Evolutionary conservation across 53 echinoderm and acorn worm species (phyloP).

Genomic region (Patiria pectinifera): DNA sequence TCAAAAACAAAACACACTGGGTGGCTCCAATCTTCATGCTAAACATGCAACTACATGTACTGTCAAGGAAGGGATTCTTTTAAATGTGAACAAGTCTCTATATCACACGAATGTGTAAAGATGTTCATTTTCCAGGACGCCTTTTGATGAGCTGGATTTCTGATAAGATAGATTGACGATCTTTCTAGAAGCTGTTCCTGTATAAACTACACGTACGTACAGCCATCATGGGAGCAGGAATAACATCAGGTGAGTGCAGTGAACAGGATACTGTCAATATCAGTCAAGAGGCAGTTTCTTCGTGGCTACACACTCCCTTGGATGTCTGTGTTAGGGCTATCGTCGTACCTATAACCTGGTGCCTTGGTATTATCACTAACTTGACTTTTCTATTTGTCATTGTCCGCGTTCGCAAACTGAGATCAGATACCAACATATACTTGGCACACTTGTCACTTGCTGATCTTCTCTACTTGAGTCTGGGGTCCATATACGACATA

Average conservation of each 20-base stretch:
- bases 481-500: neutral
- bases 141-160: too few relatives aligned
- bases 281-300: neutral
- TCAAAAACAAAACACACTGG: too few relatives aligned
- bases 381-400: slow-evolving; percentile 60
- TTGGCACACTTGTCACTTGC: slow-evolving; percentile 59
- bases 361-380: slow-evolving; percentile 56
- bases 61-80: too few relatives aligned
- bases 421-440: slow-evolving; percentile 69
- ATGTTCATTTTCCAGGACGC: too few relatives aligned
- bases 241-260: neutral
- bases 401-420: slow-evolving; percentile 59
- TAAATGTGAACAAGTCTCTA: too few relatives aligned
- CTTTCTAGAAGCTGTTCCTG: too few relatives aligned
- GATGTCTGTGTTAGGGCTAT: slow-evolving; percentile 45
- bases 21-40: too few relatives aligned
- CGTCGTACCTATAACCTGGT: slow-evolving; percentile 52
- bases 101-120: too few relatives aligned
- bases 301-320: neutral
- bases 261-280: neutral
- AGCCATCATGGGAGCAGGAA: neutral
- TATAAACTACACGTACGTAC: too few relatives aligned
- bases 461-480: slow-evolving; percentile 59
- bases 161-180: too few relatives aligned
- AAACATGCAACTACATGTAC: too few relatives aligned